Evolutionary conservation across 2,888 invertebrate species (phyloP).

Genomic region (Xanthia icteritia): DNA sequence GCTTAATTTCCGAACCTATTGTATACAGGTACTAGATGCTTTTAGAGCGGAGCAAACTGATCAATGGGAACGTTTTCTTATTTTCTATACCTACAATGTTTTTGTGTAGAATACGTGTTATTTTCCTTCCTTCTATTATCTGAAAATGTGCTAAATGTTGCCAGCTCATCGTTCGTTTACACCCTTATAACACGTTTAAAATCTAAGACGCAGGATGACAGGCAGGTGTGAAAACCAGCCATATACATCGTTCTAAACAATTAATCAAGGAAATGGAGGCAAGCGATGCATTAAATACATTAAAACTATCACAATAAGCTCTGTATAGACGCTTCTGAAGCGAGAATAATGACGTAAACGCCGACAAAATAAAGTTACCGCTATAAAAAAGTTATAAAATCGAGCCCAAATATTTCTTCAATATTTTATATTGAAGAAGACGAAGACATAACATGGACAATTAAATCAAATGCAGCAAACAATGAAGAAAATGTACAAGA

Average conservation of each 20-base stretch:
- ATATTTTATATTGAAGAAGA: slow-evolving; percentile 2
- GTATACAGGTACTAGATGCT: background rate
- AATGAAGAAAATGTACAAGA: slow-evolving; percentile 21
- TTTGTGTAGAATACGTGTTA: slow-evolving; percentile 13
- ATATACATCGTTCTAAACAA: slow-evolving; percentile 46
- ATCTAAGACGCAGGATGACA: slow-evolving; percentile 46
- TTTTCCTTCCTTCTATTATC: slow-evolving; percentile 24
- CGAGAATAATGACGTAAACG: slow-evolving; percentile 28
- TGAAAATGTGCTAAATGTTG: slow-evolving; percentile 28
- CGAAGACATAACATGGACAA: slow-evolving; percentile 7
- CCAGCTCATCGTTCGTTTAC: slow-evolving; percentile 38
- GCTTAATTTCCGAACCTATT: background rate
- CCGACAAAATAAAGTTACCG: slow-evolving; percentile 22
- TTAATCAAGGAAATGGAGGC: slow-evolving; percentile 54
- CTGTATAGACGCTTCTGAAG: slow-evolving; percentile 2
- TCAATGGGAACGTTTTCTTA: slow-evolving; percentile 10
- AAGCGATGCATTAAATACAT: slow-evolving; percentile 41
- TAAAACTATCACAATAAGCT: slow-evolving; percentile 46
- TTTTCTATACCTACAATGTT: background rate
- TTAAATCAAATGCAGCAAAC: slow-evolving; percentile 27
- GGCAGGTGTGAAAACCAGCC: slow-evolving; percentile 45
- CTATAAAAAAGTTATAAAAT: slow-evolving; percentile 29
- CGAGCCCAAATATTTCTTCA: slow-evolving; percentile 16
- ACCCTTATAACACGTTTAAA: slow-evolving; percentile 37
- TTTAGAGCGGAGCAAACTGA: slow-evolving; percentile 21